phyloP scores from a whole-genome alignment of 2,797 vertebrate species.

The Fratercula arctica region DNA sequence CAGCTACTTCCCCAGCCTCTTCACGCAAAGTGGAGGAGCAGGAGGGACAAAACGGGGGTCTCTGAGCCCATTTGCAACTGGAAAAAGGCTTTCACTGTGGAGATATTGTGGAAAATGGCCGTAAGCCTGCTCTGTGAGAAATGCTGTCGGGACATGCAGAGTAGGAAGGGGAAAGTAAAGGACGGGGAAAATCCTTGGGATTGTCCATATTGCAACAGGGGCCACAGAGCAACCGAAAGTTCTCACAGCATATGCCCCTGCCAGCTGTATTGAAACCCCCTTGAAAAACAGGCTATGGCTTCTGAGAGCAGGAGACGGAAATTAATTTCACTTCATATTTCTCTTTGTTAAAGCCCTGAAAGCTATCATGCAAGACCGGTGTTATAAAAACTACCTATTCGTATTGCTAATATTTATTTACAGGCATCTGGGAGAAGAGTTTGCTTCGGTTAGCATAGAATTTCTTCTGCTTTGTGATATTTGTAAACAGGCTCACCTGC shows the following conservation, averaged over 20 bases:
- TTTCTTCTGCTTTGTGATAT: background rate
- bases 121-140: background rate
- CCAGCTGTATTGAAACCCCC: rapidly evolving
- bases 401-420: background rate
- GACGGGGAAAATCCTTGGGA: background rate
- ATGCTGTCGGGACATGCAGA: background rate
- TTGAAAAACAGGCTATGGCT: background rate
- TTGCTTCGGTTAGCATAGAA: background rate
- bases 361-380: background rate
- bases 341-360: background rate
- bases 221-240: background rate
- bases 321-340: background rate
- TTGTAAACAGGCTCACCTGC: background rate
- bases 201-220: background rate
- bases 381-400: background rate
- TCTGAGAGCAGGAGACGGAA: background rate
- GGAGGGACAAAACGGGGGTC: background rate
- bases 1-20: background rate
- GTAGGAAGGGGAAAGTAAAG: background rate
- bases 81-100: background rate
- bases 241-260: background rate
- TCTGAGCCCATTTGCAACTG: background rate
- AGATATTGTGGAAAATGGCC: background rate
- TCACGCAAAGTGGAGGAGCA: background rate
- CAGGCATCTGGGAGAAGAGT: background rate